Conservation (phyloP, 2,113 vertebrate genomes). For the Pygoscelis adeliae region DNA sequence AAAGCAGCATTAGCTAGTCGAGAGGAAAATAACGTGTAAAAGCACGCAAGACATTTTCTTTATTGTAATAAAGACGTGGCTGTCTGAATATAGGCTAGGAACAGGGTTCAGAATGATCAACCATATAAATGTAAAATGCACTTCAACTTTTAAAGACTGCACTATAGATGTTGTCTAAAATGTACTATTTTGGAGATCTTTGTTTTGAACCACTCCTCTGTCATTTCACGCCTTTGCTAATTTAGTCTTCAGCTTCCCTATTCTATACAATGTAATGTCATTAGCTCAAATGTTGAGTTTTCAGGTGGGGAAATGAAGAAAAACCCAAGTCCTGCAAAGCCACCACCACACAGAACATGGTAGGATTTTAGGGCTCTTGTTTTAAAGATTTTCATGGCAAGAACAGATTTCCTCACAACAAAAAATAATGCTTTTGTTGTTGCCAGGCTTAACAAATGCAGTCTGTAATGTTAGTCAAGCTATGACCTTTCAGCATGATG, state of each 20-base stretch:
- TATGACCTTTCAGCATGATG: conserved; percentile 12
- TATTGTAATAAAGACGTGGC: background rate
- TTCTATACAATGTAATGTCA: too few species aligned
- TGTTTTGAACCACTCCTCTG: background rate
- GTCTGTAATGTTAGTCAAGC: background rate
- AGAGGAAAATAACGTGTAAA: background rate
- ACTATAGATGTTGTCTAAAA: background rate
- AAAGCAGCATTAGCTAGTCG: background rate
- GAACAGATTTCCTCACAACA: background rate
- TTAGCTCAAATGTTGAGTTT: background rate
- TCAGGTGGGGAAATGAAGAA: background rate
- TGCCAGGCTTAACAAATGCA: background rate
- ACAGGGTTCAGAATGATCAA: background rate
- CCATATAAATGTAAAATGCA: background rate
- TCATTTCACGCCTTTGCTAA: background rate
- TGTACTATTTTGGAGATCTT: background rate
- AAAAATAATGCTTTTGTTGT: background rate
- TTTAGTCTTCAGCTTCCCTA: background rate
- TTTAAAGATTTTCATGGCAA: background rate
- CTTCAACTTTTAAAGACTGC: background rate
- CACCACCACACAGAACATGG: background rate
- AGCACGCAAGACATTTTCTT: background rate
- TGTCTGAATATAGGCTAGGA: background rate
- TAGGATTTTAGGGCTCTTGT: background rate
- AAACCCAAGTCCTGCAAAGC: background rate